Evolutionary conservation across 2,888 invertebrate genomes (phyloP), one percentile per base, ranked within the genome.

Genomic region (Metallyticus violacea): DNA sequence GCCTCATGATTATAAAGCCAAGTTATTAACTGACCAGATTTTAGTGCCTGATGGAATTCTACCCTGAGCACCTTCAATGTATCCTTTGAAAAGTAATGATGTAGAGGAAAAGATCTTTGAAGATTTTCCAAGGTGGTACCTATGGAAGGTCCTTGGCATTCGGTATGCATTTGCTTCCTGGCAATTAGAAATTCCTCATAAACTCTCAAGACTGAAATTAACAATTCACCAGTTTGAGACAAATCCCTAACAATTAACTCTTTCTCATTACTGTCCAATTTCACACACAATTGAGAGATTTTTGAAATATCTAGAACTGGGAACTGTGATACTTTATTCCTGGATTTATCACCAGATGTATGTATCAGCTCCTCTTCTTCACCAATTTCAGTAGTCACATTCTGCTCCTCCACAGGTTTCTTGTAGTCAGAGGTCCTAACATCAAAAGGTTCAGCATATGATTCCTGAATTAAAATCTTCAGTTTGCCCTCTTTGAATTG

Each of bases 401-500:
- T 27, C 26, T 85, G 28, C 25, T 77, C 29, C 6, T 28, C 40
- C n/a, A 85, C 7, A 77, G 30, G n/a, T 22, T 85, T 40, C 9
- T 77, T 25, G 30, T 87, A 30, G 1, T 85, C 81, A 22, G 30
- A 25, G 15, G 87, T 85, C 86, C 87, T 88, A 79, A 86, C 30
- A 81, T 89, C 89, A 15, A 89, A 86, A 1, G 87, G 85, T 85
- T 89, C 88, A 7, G 29, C 40, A 9, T 81, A 26, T 22, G 80
- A 62, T 79, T 89, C 88, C 26, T 85, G 85, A 26, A 85, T 77
- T 26, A 89, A 85, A 77, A 85, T 85, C 87, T 90, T 90, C 85
- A 90, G 89, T 88, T 90, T 90, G 86, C 89, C 93, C 90, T 93
- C 93, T 81, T 93, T 92, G 85, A 91, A 62, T 22, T 62, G 40